Percentiles rank a stretch among this genome's conserved stretches.
Evolutionary conservation across 2,888 invertebrate genomes (phyloP).

Genomic region (Synanthedon vespiformis): DNA sequence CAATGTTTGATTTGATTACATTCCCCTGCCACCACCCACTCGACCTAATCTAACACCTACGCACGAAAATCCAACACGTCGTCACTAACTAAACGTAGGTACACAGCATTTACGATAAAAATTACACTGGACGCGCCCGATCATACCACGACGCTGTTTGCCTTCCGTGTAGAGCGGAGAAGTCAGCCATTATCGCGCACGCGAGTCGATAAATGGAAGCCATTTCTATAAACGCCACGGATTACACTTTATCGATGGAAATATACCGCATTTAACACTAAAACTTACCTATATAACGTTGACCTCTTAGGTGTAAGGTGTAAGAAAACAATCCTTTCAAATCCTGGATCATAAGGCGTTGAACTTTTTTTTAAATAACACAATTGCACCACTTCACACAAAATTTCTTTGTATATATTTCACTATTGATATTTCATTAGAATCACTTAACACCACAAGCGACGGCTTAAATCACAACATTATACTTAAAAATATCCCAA

Average conservation of each 20-base stretch:
- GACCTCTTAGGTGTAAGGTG: conserved; percentile 35
- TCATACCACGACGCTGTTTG: conserved; percentile 10
- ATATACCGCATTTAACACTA: conserved; percentile 12
- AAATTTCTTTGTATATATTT: conserved; percentile 33
- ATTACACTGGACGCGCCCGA: neutral
- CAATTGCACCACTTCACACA: conserved; percentile 62
- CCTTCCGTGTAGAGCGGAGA: conserved; percentile 32
- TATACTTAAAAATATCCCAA: conserved; percentile 47
- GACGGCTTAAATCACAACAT: conserved; percentile 56
- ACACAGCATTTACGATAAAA: neutral
- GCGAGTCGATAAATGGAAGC: conserved; percentile 67
- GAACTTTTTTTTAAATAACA: conserved; percentile 28
- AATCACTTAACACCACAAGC: conserved; percentile 58
- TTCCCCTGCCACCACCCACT: conserved; percentile 37
- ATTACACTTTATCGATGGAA: conserved; percentile 17
- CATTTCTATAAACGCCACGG: conserved; percentile 57
- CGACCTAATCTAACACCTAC: conserved; percentile 35
- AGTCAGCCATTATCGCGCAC: conserved; percentile 70
- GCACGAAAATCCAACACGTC: conserved; percentile 25
- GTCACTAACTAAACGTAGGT: conserved; percentile 9
- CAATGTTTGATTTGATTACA: conserved; percentile 35
- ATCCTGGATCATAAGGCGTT: conserved; percentile 42
- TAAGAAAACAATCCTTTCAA: conserved; percentile 53
- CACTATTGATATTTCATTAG: conserved; percentile 42
- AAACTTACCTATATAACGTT: conserved; percentile 44